These are phyloP conservation scores for Carcinoscorpius rotundicauda DNA, from an alignment of 1,140 invertebrate genomes.

Conservation along the genomic window DNA sequence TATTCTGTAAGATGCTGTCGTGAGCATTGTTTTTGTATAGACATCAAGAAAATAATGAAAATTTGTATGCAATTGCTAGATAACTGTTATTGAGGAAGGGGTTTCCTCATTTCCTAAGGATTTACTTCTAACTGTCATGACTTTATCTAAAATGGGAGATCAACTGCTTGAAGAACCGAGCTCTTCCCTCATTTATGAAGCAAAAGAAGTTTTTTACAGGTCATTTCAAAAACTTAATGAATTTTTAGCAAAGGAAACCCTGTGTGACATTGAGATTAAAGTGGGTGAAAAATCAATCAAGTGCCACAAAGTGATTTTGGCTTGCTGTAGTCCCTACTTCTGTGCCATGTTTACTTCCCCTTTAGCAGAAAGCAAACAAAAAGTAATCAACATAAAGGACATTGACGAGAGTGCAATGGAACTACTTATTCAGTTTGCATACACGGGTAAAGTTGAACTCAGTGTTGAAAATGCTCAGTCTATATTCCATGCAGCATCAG, in stretches of 20 bases:
- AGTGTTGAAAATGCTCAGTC: slow-evolving; percentile 54
- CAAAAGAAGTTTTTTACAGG: slow-evolving; percentile 9
- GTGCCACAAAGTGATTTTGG: slow-evolving; percentile 55
- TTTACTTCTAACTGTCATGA: too few species aligned
- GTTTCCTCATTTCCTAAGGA: too few species aligned
- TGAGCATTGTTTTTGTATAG: too few species aligned
- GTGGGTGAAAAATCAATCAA: slow-evolving; percentile 49
- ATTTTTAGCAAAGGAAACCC: slow-evolving; percentile 14
- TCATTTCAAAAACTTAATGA: slow-evolving; percentile 19
- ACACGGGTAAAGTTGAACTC: slow-evolving; percentile 49
- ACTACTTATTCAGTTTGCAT: slow-evolving; percentile 54
- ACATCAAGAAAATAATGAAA: too few species aligned
- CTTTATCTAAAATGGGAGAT: slow-evolving; percentile 11
- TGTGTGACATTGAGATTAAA: slow-evolving; percentile 18
- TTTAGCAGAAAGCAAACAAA: slow-evolving; percentile 49
- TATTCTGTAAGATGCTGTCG: too few species aligned
- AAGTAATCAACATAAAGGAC: slow-evolving; percentile 48
- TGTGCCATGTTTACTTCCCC: slow-evolving; percentile 62
- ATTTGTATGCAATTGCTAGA: too few species aligned
- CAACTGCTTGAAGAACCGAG: slow-evolving; percentile 14
- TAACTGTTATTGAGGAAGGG: too few species aligned
- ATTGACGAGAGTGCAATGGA: slow-evolving; percentile 56
- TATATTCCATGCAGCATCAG: slow-evolving; percentile 52
- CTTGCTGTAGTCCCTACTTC: slow-evolving; percentile 60
- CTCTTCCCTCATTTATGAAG: slow-evolving; percentile 12